phyloP scores from a whole-genome alignment of 2,797 vertebrate species.

The Xenentodon cancila region DNA sequence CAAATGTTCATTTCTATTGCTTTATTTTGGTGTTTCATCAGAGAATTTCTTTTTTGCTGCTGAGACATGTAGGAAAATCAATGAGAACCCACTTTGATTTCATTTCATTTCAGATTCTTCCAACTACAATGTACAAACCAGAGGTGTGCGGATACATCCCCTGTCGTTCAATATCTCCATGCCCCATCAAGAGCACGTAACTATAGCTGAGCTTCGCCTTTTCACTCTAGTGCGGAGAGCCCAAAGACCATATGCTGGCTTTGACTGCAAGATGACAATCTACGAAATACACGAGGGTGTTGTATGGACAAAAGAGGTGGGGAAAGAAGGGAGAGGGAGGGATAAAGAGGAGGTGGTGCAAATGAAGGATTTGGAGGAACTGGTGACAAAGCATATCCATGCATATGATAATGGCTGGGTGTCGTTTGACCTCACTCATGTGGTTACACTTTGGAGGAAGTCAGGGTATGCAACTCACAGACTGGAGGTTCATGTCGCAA shows the following conservation, averaged over 20 bases:
- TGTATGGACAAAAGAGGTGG: slow-evolving; percentile 61
- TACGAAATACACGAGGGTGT: slow-evolving; percentile 82
- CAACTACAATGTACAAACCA: slow-evolving; percentile 73
- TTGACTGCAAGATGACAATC: slow-evolving; percentile 88
- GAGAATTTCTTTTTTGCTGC: neutral
- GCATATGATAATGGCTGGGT: slow-evolving; percentile 90
- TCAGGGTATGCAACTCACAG: slow-evolving; percentile 79
- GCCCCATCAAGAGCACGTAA: slow-evolving; percentile 87
- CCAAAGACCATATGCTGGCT: slow-evolving; percentile 75
- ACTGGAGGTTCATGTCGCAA: slow-evolving; percentile 88
- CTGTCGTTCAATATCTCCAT: slow-evolving; percentile 93
- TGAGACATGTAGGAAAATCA: slow-evolving; percentile 7
- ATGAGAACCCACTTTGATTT: slow-evolving; percentile 38
- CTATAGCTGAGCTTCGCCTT: slow-evolving; percentile 89
- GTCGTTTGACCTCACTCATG: slow-evolving; percentile 91
- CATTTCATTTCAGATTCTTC: slow-evolving; percentile 85
- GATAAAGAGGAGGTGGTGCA: slow-evolving; percentile 62
- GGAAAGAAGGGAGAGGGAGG: slow-evolving; percentile 53
- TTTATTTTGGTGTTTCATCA: too few relatives aligned
- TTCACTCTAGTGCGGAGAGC: slow-evolving; percentile 85
- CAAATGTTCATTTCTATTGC: neutral
- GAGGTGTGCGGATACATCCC: slow-evolving; percentile 83
- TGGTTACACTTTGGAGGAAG: slow-evolving; percentile 84
- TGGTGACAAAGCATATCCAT: slow-evolving; percentile 85
- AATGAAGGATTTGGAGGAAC: slow-evolving; percentile 73